Evolutionary conservation across 2,888 invertebrate species (phyloP).

Genomic region (Dione juno): DNA sequence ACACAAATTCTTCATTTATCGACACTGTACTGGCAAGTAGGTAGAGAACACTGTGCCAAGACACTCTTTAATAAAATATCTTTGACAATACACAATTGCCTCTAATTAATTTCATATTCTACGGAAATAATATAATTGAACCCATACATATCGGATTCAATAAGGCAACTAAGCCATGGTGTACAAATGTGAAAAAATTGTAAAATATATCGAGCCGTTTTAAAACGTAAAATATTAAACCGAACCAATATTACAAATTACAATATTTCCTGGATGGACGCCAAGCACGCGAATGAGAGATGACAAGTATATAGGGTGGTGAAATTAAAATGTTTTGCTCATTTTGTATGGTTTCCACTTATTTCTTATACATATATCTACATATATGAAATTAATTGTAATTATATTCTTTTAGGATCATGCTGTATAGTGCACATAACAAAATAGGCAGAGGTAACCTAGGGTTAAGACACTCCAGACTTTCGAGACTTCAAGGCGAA

Average conservation of each 20-base stretch:
- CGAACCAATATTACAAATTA: constrained; percentile 39
- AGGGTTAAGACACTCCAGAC: neutral
- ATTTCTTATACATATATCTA: neutral
- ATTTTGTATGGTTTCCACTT: neutral
- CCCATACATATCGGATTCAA: neutral
- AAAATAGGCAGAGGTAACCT: neutral
- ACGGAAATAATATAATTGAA: neutral
- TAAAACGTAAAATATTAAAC: constrained; percentile 10
- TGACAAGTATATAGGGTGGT: constrained; percentile 20
- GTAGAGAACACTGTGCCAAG: too few relatives aligned
- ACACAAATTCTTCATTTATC: too few relatives aligned
- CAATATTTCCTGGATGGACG: constrained; percentile 38
- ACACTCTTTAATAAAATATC: too few relatives aligned
- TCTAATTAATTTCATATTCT: too few relatives aligned
- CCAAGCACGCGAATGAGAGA: constrained; percentile 37
- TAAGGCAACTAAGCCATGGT: neutral
- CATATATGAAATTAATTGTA: too few relatives aligned
- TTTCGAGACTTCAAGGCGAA: neutral
- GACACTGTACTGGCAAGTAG: too few relatives aligned
- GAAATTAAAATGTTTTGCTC: constrained; percentile 32
- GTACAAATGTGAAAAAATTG: neutral
- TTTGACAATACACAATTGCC: too few relatives aligned
- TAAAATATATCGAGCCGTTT: neutral
- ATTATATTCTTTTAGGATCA: too few relatives aligned
- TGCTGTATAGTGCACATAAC: neutral